A percentile compares a stretch with the other conserved stretches of the same genome.
These are phyloP conservation scores for Sylvietta virens DNA, from an alignment of 2,113 vertebrate species.

Conservation along the genomic window DNA sequence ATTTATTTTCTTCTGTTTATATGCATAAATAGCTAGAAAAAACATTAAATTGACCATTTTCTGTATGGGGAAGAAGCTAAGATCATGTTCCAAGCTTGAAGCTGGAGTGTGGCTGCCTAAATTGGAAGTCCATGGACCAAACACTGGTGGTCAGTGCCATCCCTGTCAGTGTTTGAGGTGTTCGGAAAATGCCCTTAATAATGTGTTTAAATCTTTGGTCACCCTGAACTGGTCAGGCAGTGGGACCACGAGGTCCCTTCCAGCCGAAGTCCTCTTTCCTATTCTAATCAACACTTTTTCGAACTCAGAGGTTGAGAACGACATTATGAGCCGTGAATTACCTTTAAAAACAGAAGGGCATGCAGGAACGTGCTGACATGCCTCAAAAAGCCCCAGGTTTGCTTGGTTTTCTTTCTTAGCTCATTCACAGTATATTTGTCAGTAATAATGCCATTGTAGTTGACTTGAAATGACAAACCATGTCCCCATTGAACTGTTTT, in stretches of 20 bases:
- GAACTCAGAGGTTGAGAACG: constrained; percentile 22
- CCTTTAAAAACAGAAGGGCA: not conserved
- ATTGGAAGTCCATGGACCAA: not conserved
- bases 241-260: not conserved
- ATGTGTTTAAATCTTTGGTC: not conserved
- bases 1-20: not conserved
- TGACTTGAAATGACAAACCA: not conserved
- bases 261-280: not conserved
- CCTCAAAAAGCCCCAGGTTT: not conserved
- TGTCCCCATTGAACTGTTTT: not conserved
- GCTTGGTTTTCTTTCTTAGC: not conserved
- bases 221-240: not conserved
- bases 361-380: not conserved
- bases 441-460: not conserved
- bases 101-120: not conserved
- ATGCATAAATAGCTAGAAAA: not conserved
- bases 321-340: not conserved
- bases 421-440: not conserved
- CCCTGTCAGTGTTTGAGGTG: not conserved
- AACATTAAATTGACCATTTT: not conserved
- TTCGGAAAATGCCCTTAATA: not conserved
- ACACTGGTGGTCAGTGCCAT: fast-evolving
- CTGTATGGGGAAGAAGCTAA: not conserved
- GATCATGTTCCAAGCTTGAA: not conserved
- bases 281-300: not conserved